Evolutionary conservation across 2,113 vertebrate genomes (phyloP).

Genomic region (Opisthocomus hoazin): DNA sequence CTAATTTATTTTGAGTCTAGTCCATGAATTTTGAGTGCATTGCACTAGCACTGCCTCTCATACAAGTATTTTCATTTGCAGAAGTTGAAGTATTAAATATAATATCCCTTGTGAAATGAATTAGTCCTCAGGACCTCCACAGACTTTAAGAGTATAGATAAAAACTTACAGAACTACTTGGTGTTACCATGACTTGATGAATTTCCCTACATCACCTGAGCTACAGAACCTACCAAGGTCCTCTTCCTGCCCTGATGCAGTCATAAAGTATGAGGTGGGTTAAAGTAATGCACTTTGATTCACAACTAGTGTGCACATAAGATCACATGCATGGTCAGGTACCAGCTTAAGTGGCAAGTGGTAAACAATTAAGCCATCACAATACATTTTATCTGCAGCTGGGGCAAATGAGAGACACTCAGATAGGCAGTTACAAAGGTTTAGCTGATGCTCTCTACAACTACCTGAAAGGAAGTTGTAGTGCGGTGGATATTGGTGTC

Average conservation of each 20-base stretch:
- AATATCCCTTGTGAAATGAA: neutral
- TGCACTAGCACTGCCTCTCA: neutral
- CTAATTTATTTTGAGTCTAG: neutral
- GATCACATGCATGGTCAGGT: neutral
- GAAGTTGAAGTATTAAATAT: neutral
- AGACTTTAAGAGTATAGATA: neutral
- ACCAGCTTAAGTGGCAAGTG: neutral
- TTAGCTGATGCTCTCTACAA: neutral
- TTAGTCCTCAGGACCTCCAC: neutral
- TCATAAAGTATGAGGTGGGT: neutral
- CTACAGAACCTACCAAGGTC: neutral
- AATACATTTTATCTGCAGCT: neutral
- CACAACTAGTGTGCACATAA: neutral
- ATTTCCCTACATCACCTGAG: neutral
- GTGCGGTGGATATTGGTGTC: no score
- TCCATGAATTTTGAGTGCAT: neutral
- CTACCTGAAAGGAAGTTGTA: no score
- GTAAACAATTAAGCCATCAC: neutral
- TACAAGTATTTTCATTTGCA: neutral
- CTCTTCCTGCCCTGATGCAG: neutral
- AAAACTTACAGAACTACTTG: neutral
- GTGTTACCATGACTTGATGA: neutral
- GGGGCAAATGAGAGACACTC: neutral
- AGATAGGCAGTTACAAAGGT: neutral
- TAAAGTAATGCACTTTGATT: neutral